Evolutionary conservation across 2,888 invertebrate species (phyloP), one percentile per base, ranked within the genome.

Genomic region (Drosophila yooni): DNA sequence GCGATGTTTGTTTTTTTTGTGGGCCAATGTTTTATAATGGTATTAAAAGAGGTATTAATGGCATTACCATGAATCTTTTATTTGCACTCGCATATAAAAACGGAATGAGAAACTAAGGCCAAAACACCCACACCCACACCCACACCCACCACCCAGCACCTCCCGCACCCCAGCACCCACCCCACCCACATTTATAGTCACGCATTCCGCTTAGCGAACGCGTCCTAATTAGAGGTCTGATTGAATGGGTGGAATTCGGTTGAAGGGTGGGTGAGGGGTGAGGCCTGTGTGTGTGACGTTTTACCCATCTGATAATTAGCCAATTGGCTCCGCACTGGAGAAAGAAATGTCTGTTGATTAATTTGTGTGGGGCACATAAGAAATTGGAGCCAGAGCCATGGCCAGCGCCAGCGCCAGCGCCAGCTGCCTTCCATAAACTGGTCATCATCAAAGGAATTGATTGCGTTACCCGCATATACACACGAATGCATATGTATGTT

Each of bases 51-150:
- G 79, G 81, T 62, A 71, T 89, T 88, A 88, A 83, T 77, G 81
- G 82, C 72, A 83, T 88, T 88, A 76, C 66, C 83, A 82, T 79
- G 85, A 90, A 90, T 88, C 83, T 82, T 74, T 81, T 81, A 80
- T 86, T 88, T 78, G 72, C 72, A 66, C 74, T 76, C 66, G 56
- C 38, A 58, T 52, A 57, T 38, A 67, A 51, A 54, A 70, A 33
- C 36, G 71, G 11, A 57, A 54, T 43, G 50, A n/a, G 38, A 56
- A 56, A 56, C 52, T 34, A 46, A 53, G 36, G 29, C 53, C 48
- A 38, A 25, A 34, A 27, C 38, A 43, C 48, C 18, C 25, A 40
- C 63, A 60, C 53, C 58, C 64, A 58, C 59, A n/a, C n/a, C n/a
- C n/a, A n/a, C 59, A 50, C 25, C 6, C n/a, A 50, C 1, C n/a